phyloP scores from a whole-genome alignment of 2,797 vertebrate species.

The Erpetoichthys calabaricus region DNA sequence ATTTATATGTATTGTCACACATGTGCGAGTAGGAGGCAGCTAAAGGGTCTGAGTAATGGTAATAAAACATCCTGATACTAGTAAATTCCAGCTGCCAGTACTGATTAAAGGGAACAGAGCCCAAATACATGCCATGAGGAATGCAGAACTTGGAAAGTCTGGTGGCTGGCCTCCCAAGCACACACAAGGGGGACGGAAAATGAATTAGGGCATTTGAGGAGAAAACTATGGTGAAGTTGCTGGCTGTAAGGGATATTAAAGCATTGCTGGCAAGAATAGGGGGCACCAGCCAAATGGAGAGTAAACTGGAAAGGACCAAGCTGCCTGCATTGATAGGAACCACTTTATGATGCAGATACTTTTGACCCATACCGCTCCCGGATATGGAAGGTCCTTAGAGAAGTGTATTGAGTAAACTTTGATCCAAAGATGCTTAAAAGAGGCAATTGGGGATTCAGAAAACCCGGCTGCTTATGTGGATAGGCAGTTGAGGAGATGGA shows the following conservation, averaged over 20 bases:
- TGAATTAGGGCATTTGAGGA: constrained; percentile 5
- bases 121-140: background rate
- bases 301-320: background rate
- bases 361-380: background rate
- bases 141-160: background rate
- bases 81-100: too few relatives aligned
- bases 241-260: background rate
- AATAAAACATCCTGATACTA: too few relatives aligned
- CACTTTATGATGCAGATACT: background rate
- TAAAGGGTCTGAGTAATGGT: too few relatives aligned
- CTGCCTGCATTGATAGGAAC: background rate
- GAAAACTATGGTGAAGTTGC: background rate
- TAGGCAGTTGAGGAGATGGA: background rate
- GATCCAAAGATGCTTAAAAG: background rate
- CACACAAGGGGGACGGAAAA: constrained; percentile 2
- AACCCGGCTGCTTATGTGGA: background rate
- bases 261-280: background rate
- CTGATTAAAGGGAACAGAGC: too few relatives aligned
- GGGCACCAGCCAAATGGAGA: background rate
- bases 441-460: background rate
- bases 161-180: background rate
- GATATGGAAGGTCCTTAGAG: background rate
- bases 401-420: background rate
- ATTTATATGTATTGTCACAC: too few relatives aligned
- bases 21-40: too few relatives aligned